Percentiles rank a stretch among this genome's conserved stretches.
These are phyloP conservation scores for Pleuronectes platessa DNA, from an alignment of 2,113 vertebrate genomes.

Conservation along the genomic window DNA sequence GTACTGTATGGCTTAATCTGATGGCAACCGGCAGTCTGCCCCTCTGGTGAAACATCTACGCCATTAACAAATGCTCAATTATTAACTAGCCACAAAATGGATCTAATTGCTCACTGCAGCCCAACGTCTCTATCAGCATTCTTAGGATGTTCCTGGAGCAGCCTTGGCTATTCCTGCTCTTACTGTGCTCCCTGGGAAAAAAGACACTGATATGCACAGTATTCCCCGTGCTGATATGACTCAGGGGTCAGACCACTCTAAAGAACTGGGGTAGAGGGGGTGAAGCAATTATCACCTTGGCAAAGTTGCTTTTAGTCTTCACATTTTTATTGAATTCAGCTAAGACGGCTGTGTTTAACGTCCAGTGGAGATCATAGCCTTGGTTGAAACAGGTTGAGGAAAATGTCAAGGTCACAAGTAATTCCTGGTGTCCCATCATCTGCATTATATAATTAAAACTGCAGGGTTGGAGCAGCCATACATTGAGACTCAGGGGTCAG, in stretches of 20 bases:
- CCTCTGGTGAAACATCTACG: slow-evolving; percentile 42
- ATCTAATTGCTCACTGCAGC: slow-evolving; percentile 63
- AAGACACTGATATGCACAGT: slow-evolving; percentile 27
- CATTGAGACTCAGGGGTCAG: slow-evolving; percentile 36
- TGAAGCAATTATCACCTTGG: slow-evolving; percentile 25
- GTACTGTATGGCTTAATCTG: slow-evolving; percentile 40
- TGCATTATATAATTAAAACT: slow-evolving; percentile 60
- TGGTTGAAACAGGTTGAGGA: slow-evolving; percentile 28
- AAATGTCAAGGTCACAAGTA: slow-evolving; percentile 59
- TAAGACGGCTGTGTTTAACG: slow-evolving; percentile 30
- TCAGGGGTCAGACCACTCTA: slow-evolving; percentile 9
- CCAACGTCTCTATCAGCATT: slow-evolving; percentile 57
- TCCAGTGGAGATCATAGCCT: not conserved
- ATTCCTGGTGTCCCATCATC: slow-evolving; percentile 45
- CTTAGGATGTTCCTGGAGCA: slow-evolving; percentile 34
- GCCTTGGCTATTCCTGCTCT: slow-evolving; percentile 41
- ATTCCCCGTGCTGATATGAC: slow-evolving; percentile 7
- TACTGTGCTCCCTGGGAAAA: slow-evolving; percentile 5
- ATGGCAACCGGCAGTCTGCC: slow-evolving; percentile 35
- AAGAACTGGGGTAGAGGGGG: slow-evolving; percentile 8
- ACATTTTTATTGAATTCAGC: slow-evolving; percentile 45
- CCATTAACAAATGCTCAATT: slow-evolving; percentile 73
- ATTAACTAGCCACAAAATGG: slow-evolving; percentile 69
- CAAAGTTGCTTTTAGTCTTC: slow-evolving; percentile 17
- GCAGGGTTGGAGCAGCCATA: slow-evolving; percentile 24